phyloP scores from a whole-genome alignment of 2,888 invertebrate genomes.

The Acrobasis suavella region DNA sequence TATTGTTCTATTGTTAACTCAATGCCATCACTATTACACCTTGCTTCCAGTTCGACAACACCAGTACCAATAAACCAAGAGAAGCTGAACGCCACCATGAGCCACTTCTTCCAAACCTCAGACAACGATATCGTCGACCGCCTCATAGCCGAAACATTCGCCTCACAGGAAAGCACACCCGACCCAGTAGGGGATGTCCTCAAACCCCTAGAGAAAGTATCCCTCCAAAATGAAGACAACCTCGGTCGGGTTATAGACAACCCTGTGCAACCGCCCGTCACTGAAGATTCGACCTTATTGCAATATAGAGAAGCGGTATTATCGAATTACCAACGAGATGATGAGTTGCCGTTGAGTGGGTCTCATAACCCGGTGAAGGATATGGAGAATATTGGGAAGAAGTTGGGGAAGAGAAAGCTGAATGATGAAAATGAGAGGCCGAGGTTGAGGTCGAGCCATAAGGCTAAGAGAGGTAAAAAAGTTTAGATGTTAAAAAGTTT shows the following conservation, averaged over 20 bases:
- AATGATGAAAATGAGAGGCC: conserved; percentile 32
- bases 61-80: conserved; percentile 44
- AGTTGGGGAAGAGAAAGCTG: conserved; percentile 44
- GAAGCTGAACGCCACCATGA: conserved; percentile 41
- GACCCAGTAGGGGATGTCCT: conserved; percentile 56
- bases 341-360: conserved; percentile 46
- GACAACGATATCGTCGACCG: conserved; percentile 47
- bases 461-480: conserved; percentile 41
- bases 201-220: conserved; percentile 50
- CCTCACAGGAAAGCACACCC: conserved; percentile 42
- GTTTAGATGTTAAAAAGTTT: conserved; percentile 6
- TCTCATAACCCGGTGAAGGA: conserved; percentile 47
- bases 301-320: conserved; percentile 54
- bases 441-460: conserved; percentile 31
- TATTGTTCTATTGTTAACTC: no score
- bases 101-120: conserved; percentile 43
- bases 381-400: conserved; percentile 42
- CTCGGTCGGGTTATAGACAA: conserved; percentile 43
- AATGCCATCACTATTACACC: no score
- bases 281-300: conserved; percentile 47
- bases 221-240: conserved; percentile 46
- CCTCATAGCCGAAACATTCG: conserved; percentile 50
- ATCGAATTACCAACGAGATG: conserved; percentile 37
- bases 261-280: conserved; percentile 27
- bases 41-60: conserved; percentile 39